Conservation (phyloP, 2,888 invertebrate genomes). For the Napeogenes sylphis region DNA sequence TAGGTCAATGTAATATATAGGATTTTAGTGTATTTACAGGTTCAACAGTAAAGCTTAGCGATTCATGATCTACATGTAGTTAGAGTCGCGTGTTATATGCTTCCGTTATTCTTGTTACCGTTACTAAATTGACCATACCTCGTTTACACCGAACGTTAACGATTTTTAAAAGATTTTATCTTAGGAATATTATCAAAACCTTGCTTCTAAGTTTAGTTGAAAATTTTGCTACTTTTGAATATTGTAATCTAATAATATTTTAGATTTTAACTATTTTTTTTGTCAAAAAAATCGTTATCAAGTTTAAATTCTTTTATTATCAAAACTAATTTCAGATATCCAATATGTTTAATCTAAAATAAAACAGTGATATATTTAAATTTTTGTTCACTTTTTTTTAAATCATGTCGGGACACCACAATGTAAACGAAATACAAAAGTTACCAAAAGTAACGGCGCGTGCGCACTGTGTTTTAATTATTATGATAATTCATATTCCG, state of each 20-base stretch:
- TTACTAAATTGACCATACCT: conserved; percentile 63
- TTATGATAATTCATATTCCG: conserved; percentile 39
- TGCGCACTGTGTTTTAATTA: conserved; percentile 51
- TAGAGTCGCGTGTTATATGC: conserved; percentile 40
- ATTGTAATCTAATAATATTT: no score
- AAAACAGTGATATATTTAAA: conserved; percentile 2
- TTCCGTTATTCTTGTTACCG: conserved; percentile 58
- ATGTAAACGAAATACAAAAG: conserved; percentile 23
- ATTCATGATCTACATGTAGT: conserved; percentile 39
- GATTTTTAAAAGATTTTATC: conserved; percentile 8
- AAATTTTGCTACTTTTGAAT: no score
- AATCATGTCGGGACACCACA: background rate
- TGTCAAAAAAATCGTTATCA: no score
- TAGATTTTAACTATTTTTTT: no score
- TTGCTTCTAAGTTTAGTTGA: no score
- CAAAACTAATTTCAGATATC: background rate
- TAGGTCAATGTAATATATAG: background rate
- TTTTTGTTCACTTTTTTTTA: background rate
- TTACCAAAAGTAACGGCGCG: conserved; percentile 44
- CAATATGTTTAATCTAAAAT: conserved; percentile 13
- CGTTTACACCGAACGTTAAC: conserved; percentile 28
- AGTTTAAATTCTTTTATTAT: no score
- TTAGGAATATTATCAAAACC: background rate
- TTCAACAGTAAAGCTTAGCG: conserved; percentile 30
- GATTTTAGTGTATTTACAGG: conserved; percentile 22